Percentiles rank a stretch among this genome's conserved stretches.
These are phyloP conservation scores for Carcharodon carcharias DNA, from an alignment of 2,797 vertebrate genomes.

Conservation along the genomic window DNA sequence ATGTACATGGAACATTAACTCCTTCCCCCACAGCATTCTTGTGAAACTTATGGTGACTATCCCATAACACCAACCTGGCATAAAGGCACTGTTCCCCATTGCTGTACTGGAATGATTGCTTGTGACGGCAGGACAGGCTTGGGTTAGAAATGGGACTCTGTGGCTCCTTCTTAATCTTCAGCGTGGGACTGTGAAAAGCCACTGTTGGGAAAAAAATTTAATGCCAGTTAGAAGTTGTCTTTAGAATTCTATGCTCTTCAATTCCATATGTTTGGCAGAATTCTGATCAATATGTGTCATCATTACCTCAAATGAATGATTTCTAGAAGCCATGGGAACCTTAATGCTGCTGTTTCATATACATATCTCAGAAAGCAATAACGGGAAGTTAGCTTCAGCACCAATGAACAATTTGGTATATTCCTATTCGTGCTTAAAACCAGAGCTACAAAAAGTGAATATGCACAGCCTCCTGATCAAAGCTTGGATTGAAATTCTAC, in stretches of 20 bases:
- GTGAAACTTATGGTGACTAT: neutral
- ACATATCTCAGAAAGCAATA: constrained; percentile 15
- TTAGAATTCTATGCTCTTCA: neutral
- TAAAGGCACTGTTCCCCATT: constrained; percentile 93
- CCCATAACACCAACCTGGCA: constrained; percentile 63
- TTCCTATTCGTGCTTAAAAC: neutral
- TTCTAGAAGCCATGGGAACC: neutral
- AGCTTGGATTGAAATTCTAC: no score
- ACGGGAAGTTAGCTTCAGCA: neutral
- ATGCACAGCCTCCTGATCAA: neutral
- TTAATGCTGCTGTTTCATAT: neutral
- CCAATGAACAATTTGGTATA: no score
- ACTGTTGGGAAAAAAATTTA: constrained; percentile 55
- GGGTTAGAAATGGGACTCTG: constrained; percentile 80
- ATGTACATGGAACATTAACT: neutral
- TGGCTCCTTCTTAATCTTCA: constrained; percentile 91
- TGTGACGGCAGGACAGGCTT: constrained; percentile 78
- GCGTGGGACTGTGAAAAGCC: constrained; percentile 89
- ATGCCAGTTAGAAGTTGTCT: neutral
- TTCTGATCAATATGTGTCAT: constrained; percentile 18
- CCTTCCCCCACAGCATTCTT: constrained; percentile 33
- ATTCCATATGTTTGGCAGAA: neutral
- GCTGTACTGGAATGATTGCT: constrained; percentile 70
- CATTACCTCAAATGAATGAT: constrained; percentile 2
- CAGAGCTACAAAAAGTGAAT: neutral